These are phyloP conservation scores for Gracilinanus agilis DNA, from an alignment of 2,113 vertebrate genomes.

Conservation along the genomic window DNA sequence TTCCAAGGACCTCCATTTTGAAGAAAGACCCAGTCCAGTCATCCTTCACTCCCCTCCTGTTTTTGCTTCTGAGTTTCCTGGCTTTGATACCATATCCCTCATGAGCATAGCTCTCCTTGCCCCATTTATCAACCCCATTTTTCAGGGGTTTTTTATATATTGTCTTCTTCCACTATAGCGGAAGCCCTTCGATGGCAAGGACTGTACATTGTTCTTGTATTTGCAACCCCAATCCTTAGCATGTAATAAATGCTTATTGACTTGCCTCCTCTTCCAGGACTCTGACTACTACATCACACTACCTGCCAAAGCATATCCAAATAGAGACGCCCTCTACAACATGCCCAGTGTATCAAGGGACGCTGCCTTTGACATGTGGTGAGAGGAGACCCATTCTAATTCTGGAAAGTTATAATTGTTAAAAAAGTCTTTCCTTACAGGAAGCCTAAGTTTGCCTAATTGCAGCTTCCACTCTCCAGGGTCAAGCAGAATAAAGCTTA, in stretches of 20 bases:
- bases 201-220: not conserved
- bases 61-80: not conserved
- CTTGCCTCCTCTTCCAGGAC: not conserved
- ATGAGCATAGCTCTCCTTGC: not conserved
- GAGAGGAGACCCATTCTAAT: not conserved
- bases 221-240: not conserved
- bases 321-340: not conserved
- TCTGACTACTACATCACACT: not conserved
- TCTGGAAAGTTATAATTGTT: not conserved
- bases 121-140: not conserved
- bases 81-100: not conserved
- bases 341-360: not conserved
- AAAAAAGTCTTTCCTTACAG: not conserved
- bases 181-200: not conserved
- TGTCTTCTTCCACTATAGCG: not conserved
- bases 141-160: not conserved
- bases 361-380: not conserved
- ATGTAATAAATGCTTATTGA: not conserved
- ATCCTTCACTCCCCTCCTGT: not conserved
- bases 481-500: not conserved
- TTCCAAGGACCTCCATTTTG: not conserved
- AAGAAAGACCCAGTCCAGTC: not conserved
- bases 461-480: not conserved
- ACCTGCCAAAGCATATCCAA: not conserved
- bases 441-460: not conserved